Evolutionary conservation across 2,888 invertebrate genomes (phyloP), one percentile per base, ranked within the genome.

Genomic region (Eupithecia vulgata): DNA sequence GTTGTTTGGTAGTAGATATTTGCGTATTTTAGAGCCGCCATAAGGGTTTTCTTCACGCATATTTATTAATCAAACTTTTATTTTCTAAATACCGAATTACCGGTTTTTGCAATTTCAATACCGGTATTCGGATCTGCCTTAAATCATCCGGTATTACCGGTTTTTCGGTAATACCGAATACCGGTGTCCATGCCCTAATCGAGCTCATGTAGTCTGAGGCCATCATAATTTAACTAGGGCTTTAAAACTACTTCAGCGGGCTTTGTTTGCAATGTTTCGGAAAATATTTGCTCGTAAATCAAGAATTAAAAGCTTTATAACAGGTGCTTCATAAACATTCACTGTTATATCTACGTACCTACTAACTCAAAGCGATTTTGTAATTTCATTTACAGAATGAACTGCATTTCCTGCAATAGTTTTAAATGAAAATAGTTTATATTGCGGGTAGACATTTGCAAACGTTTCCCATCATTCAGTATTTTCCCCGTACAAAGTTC

Each of bases 401-500:
- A 37, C 17, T 35, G 34, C 34, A 30, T 62, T 35, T 35, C 35
- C 13, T 5, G n/a, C 62, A 64, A 64, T 64, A 3, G 37, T 35
- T 64, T 64, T 12, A 34, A 21, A 64, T 25, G 15, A 40, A 65
- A 65, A 40, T 64, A n/a, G 15, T 21, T 65, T 40, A 42, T 65
- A 21, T 52, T 52, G 10, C 48, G 3, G 48, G 21, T 52, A 0
- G 48, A 52, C 3, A 52, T 52, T 48, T 8, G 12, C 30, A 17
- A 59, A n/a, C 7, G 12, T 34, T 61, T 67, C 68, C 48, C 40
- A 42, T 52, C 37, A 48, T 52, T 66, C 40, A 40, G 57, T 67
- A 72, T 77, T 76, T 75, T 73, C 67, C 68, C 71, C 65, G 78
- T 77, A 69, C 79, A 74, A 71, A 79, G 85, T 83, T 85, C 86